Conservation (phyloP, 2,113 vertebrate species). For the Haemorhous mexicanus region DNA sequence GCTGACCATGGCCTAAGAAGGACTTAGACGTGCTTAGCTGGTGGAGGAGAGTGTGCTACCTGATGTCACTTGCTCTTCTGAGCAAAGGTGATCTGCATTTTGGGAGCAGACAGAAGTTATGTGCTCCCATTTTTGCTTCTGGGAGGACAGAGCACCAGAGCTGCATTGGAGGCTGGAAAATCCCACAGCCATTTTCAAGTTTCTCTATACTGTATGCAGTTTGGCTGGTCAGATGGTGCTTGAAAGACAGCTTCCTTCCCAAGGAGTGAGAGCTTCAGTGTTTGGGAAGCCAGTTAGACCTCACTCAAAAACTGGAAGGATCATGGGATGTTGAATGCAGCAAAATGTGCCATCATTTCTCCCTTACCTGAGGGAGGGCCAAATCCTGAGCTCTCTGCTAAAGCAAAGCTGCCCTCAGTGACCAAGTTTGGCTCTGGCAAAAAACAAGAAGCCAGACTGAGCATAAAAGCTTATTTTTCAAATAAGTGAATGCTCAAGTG, state of each 20-base stretch:
- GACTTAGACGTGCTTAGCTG: neutral
- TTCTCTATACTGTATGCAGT: neutral
- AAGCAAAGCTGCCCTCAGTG: neutral
- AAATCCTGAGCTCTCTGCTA: neutral
- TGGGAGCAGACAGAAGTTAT: neutral
- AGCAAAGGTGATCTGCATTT: neutral
- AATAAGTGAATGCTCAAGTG: neutral
- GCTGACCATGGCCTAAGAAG: neutral
- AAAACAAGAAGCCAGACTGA: neutral
- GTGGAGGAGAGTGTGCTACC: neutral
- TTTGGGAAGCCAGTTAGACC: neutral
- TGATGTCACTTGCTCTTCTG: neutral
- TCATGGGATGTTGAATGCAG: neutral
- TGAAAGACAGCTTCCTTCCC: neutral
- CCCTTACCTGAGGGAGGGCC: neutral
- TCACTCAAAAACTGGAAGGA: neutral
- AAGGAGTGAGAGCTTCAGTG: neutral
- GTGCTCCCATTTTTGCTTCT: neutral
- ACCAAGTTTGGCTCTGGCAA: neutral
- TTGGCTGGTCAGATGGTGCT: neutral
- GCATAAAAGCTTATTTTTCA: neutral
- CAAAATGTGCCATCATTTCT: neutral
- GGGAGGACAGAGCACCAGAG: neutral
- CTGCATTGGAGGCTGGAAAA: neutral
- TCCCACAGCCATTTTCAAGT: neutral